These are phyloP conservation scores for Ichneumon xanthorius DNA, from an alignment of 2,888 invertebrate genomes.

Conservation along the genomic window DNA sequence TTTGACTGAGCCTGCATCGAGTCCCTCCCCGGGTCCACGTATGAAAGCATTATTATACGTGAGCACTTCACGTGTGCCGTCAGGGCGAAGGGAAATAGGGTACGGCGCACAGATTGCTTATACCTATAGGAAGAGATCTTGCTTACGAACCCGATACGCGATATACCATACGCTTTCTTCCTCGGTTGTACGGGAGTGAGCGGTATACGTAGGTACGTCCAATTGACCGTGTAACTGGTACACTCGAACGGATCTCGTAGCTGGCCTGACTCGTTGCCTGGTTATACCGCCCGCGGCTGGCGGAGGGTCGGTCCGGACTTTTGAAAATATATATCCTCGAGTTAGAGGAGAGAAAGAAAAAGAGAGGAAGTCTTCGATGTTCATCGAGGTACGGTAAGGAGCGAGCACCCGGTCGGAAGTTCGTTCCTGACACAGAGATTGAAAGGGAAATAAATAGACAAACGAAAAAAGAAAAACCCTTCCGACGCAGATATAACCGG, in stretches of 20 bases:
- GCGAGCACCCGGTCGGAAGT: constrained; percentile 14
- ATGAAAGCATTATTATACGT: constrained; percentile 53
- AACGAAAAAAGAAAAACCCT: constrained; percentile 4
- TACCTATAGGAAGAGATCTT: constrained; percentile 29
- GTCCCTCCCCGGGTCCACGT: constrained; percentile 12
- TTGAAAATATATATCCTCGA: constrained; percentile 46
- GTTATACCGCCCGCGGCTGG: constrained; percentile 59
- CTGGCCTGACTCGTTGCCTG: constrained; percentile 35
- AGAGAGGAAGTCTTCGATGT: constrained; percentile 34
- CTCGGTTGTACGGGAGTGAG: constrained; percentile 18
- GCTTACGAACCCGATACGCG: constrained; percentile 42
- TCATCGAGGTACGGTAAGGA: constrained; percentile 30
- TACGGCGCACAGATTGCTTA: constrained; percentile 32
- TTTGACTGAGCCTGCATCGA: constrained; percentile 48
- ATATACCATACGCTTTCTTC: constrained; percentile 40
- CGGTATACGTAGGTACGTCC: constrained; percentile 69
- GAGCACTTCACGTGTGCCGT: constrained; percentile 44
- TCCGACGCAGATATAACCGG: background rate
- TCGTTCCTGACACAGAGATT: background rate
- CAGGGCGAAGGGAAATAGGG: constrained; percentile 46
- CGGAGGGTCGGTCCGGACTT: constrained; percentile 45
- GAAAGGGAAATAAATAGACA: background rate
- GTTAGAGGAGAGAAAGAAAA: constrained; percentile 7
- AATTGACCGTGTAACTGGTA: constrained; percentile 76
- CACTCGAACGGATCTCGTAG: constrained; percentile 70